These are phyloP conservation scores for Drosophila formosana DNA, from an alignment of 2,888 invertebrate species.

Conservation along the genomic window DNA sequence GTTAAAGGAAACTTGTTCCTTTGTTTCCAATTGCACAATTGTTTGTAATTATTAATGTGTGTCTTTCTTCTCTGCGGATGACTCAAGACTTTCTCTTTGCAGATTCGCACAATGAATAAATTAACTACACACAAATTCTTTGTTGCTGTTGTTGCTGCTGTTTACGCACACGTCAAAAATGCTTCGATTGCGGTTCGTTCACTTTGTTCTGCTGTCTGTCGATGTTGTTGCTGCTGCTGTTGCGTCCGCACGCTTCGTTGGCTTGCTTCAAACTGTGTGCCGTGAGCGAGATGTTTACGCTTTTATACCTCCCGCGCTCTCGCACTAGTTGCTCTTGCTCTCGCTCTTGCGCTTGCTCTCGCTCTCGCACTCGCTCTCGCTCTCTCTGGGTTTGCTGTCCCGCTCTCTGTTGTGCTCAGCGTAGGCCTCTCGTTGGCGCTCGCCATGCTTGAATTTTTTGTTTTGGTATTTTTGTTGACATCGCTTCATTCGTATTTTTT, in stretches of 20 bases:
- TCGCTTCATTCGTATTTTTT: constrained; percentile 80
- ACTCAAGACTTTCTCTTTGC: constrained; percentile 75
- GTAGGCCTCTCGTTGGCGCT: constrained; percentile 25
- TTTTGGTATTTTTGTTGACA: constrained; percentile 84
- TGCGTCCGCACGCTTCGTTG: constrained; percentile 42
- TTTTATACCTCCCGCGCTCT: constrained; percentile 66
- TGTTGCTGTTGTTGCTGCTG: constrained; percentile 40
- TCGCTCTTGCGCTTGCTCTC: constrained; percentile 27
- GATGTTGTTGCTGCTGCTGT: not conserved
- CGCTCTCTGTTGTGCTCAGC: constrained; percentile 12
- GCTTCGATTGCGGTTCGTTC: constrained; percentile 52
- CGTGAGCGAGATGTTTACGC: constrained; percentile 36
- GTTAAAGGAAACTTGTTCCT: constrained; percentile 47
- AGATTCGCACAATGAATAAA: constrained; percentile 66
- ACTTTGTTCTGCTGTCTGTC: constrained; percentile 56
- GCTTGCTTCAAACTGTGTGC: constrained; percentile 60
- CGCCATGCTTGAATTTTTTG: constrained; percentile 56
- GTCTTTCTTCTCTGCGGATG: constrained; percentile 48
- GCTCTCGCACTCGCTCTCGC: constrained; percentile 26
- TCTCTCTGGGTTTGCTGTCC: constrained; percentile 1
- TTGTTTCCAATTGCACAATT: constrained; percentile 71
- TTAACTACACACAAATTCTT: constrained; percentile 65
- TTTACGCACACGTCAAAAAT: constrained; percentile 52
- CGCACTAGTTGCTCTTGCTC: constrained; percentile 21
- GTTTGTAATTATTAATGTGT: constrained; percentile 53